Conservation (phyloP, 2,113 vertebrate species). For the Elgaria multicarinata region DNA sequence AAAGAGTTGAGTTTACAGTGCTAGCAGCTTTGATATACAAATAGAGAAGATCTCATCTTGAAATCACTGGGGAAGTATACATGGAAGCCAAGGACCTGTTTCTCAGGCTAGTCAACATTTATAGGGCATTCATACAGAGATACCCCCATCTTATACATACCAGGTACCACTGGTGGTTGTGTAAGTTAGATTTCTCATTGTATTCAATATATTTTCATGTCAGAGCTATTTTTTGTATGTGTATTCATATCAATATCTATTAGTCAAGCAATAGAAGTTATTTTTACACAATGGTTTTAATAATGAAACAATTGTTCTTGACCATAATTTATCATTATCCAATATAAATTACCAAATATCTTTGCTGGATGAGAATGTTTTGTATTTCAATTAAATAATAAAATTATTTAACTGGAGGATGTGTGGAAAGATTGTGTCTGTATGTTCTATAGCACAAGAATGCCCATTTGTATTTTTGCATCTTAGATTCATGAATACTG, state of each 20-base stretch:
- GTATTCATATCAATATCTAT: conserved; percentile 10
- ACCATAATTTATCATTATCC: conserved; percentile 59
- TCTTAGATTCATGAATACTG: neutral
- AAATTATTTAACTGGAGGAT: conserved; percentile 64
- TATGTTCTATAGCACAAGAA: neutral
- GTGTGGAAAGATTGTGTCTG: neutral
- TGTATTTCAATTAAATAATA: conserved; percentile 74
- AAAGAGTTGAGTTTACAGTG: conserved; percentile 27
- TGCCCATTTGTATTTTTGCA: neutral
- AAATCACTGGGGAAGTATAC: neutral
- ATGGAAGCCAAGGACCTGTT: conserved; percentile 33
- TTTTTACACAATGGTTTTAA: conserved; percentile 61
- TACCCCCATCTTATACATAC: conserved; percentile 17
- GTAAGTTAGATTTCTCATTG: conserved; percentile 42
- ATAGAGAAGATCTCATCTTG: conserved; percentile 1
- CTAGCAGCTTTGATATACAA: conserved; percentile 28
- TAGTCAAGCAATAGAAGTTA: conserved; percentile 20
- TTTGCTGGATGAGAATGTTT: conserved; percentile 67
- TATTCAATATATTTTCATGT: conserved; percentile 42
- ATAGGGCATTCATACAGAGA: conserved; percentile 14
- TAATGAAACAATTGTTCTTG: conserved; percentile 52
- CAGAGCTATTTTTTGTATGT: conserved; percentile 58
- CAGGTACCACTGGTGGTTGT: conserved; percentile 30
- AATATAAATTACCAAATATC: conserved; percentile 66
- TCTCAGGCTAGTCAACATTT: conserved; percentile 28